Conservation (phyloP, 2,113 vertebrate species). For the Ellobius talpinus region DNA sequence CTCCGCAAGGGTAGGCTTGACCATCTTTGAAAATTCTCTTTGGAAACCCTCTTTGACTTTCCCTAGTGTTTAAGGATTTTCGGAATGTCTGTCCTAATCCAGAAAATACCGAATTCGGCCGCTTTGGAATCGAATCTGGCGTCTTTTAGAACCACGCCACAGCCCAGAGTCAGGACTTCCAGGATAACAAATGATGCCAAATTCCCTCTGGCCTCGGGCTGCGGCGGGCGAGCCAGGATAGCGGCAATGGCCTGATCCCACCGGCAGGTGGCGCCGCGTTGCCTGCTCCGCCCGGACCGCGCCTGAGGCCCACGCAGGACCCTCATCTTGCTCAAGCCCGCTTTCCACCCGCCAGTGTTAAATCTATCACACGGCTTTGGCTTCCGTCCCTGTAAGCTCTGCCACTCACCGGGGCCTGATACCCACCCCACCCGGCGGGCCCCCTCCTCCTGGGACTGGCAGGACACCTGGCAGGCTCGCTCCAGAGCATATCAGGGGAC, state of each 20-base stretch:
- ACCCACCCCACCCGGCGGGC: background rate
- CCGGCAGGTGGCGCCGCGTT: constrained; percentile 54
- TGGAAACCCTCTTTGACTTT: background rate
- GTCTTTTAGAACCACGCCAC: background rate
- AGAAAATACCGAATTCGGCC: background rate
- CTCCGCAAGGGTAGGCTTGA: background rate
- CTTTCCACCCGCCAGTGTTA: too few species aligned
- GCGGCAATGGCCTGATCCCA: background rate
- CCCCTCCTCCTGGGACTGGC: background rate
- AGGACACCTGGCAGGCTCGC: background rate
- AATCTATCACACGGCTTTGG: background rate
- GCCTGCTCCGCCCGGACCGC: background rate
- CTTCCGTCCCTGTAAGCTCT: background rate
- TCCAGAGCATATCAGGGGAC: background rate
- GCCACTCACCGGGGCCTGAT: background rate
- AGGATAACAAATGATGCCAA: background rate
- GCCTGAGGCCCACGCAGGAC: background rate
- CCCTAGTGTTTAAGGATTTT: background rate
- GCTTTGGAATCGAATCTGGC: constrained; percentile 27
- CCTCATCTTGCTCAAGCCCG: background rate
- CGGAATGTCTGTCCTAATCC: background rate
- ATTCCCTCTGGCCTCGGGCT: background rate
- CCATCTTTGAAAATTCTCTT: background rate
- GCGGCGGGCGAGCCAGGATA: background rate
- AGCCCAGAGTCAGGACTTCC: background rate